Evolutionary conservation across 92 coral and sea anemone species (phyloP).

Genomic region (Phenganax marumi): DNA sequence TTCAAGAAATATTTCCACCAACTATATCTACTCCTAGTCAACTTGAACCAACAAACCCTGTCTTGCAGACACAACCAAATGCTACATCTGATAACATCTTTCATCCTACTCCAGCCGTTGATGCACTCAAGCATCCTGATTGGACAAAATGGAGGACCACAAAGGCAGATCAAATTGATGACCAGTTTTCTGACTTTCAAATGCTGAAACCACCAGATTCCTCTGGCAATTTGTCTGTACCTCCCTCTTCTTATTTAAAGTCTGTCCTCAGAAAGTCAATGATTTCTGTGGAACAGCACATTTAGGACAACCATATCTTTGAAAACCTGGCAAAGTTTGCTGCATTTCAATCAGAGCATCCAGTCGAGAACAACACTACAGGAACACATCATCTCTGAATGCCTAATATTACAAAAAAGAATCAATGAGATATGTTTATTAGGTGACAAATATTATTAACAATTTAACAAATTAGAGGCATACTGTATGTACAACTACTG

Average conservation of each 20-base stretch:
- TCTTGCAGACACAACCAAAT: background rate
- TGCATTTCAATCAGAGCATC: too few relatives aligned
- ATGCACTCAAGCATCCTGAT: conserved; percentile 40
- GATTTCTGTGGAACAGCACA: too few relatives aligned
- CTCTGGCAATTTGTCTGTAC: background rate
- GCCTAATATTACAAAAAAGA: too few relatives aligned
- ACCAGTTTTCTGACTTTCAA: conserved; percentile 66
- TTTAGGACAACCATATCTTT: too few relatives aligned
- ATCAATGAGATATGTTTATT: too few relatives aligned
- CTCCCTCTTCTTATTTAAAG: background rate
- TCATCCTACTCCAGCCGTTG: background rate
- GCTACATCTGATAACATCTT: background rate
- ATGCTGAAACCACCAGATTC: conserved; percentile 35
- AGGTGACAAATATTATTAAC: too few relatives aligned
- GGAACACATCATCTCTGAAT: too few relatives aligned
- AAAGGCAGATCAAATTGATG: conserved; percentile 35
- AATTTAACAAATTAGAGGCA: too few relatives aligned
- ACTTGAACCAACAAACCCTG: background rate
- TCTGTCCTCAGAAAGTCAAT: too few relatives aligned
- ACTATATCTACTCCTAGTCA: conserved; percentile 1
- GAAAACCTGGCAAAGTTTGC: too few relatives aligned
- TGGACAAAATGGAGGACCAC: conserved; percentile 46
- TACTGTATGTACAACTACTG: too few relatives aligned
- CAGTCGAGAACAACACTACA: too few relatives aligned
- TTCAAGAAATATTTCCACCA: background rate